Evolutionary conservation across 2,797 vertebrate genomes (phyloP).

Genomic region (Xerus rutilus): DNA sequence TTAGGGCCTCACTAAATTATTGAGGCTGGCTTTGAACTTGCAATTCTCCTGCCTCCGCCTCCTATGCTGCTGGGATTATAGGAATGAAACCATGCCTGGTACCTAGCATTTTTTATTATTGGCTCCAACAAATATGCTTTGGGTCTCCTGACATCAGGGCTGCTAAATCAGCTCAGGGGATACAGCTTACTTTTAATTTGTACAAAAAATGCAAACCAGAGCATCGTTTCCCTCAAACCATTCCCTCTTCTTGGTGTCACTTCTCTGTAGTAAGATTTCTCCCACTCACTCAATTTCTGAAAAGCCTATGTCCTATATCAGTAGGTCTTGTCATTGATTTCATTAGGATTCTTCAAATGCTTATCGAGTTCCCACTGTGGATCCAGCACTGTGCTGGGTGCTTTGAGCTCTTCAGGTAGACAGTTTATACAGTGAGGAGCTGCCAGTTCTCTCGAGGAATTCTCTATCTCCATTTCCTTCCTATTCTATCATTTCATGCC

Average conservation of each 20-base stretch:
- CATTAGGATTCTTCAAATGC: not conserved
- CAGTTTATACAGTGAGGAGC: not conserved
- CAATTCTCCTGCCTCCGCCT: no score
- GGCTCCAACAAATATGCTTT: not conserved
- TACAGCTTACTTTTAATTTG: not conserved
- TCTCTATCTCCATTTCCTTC: not conserved
- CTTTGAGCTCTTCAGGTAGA: not conserved
- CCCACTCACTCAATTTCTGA: not conserved
- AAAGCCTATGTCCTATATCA: not conserved
- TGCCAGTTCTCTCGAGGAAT: not conserved
- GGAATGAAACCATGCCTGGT: no score
- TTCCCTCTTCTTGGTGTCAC: not conserved
- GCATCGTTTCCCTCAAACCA: not conserved
- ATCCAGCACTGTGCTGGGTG: not conserved
- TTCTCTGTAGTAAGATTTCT: not conserved
- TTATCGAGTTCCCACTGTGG: not conserved
- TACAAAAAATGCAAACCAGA: not conserved
- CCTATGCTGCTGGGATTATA: no score
- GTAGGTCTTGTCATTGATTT: not conserved
- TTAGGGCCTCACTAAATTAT: no score
- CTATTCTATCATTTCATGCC: not conserved
- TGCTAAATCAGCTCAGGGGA: not conserved
- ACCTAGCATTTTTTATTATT: not conserved
- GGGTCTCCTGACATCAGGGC: not conserved
- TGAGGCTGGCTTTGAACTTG: no score